Evolutionary conservation across 2,888 invertebrate genomes (phyloP).

Genomic region (Subacronicta megacephala): DNA sequence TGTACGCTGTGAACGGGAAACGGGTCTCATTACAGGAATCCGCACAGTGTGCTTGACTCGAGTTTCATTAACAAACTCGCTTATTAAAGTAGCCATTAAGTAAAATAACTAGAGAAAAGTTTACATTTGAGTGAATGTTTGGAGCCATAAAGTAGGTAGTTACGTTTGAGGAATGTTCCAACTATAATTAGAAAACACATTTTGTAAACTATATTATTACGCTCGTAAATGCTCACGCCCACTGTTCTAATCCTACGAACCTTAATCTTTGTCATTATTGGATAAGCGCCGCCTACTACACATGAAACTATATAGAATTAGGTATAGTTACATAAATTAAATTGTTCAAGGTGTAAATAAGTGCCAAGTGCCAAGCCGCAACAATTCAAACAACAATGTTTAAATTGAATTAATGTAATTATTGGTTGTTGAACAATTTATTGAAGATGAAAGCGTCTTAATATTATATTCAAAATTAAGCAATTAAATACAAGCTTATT

Average conservation of each 20-base stretch:
- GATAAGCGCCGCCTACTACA: slow-evolving; percentile 25
- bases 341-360: slow-evolving; percentile 24
- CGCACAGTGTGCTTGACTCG: slow-evolving; percentile 31
- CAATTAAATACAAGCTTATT: no score
- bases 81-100: slow-evolving; percentile 34
- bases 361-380: slow-evolving; percentile 17
- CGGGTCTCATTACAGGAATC: slow-evolving; percentile 39
- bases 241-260: slow-evolving; percentile 14
- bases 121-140: slow-evolving; percentile 16
- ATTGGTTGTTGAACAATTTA: slow-evolving; percentile 5
- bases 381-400: slow-evolving; percentile 12
- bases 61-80: slow-evolving; percentile 35
- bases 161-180: slow-evolving; percentile 3
- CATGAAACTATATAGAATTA: not conserved
- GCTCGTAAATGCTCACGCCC: slow-evolving; percentile 16
- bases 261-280: slow-evolving; percentile 20
- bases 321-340: slow-evolving; percentile 33
- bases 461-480: no score
- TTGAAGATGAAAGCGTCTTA: not conserved
- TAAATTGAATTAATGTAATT: slow-evolving; percentile 16
- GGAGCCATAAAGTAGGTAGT: slow-evolving; percentile 9
- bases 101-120: slow-evolving; percentile 22
- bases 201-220: slow-evolving; percentile 10
- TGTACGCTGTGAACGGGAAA: slow-evolving; percentile 41
- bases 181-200: slow-evolving; percentile 16